Conservation (phyloP, 2,797 vertebrate genomes). For the Eurystomus glaucurus region DNA sequence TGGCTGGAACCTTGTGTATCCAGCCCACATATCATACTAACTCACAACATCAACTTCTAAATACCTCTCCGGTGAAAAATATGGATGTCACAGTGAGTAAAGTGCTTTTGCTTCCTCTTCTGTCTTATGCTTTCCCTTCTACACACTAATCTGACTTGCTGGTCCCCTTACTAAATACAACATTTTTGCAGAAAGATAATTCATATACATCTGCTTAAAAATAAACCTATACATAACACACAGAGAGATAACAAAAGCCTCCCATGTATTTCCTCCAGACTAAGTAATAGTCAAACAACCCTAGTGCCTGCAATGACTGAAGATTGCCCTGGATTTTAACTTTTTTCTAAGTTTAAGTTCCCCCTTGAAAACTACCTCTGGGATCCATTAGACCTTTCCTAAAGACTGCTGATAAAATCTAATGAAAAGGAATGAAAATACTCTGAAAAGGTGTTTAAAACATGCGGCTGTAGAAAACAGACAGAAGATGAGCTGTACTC, state of each 20-base stretch:
- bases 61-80: neutral
- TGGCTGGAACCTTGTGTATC: neutral
- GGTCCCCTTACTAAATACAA: neutral
- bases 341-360: conserved; percentile 19
- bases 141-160: conserved; percentile 1
- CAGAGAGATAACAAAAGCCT: conserved; percentile 35
- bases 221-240: neutral
- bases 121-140: conserved; percentile 28
- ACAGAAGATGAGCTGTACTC: neutral
- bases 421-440: neutral
- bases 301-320: neutral
- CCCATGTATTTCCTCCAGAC: neutral
- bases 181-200: conserved; percentile 15
- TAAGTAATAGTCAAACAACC: neutral
- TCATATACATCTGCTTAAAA: conserved; percentile 26
- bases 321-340: conserved; percentile 23
- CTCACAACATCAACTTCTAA: neutral
- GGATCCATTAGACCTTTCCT: neutral
- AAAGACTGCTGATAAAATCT: neutral
- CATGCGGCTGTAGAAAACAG: neutral
- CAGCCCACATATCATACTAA: neutral
- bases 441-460: neutral
- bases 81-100: neutral
- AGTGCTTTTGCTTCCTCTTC: neutral
- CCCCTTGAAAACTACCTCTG: conserved; percentile 3